Evolutionary conservation across 2,113 vertebrate genomes (phyloP).

Genomic region (Stegostoma tigrinum): DNA sequence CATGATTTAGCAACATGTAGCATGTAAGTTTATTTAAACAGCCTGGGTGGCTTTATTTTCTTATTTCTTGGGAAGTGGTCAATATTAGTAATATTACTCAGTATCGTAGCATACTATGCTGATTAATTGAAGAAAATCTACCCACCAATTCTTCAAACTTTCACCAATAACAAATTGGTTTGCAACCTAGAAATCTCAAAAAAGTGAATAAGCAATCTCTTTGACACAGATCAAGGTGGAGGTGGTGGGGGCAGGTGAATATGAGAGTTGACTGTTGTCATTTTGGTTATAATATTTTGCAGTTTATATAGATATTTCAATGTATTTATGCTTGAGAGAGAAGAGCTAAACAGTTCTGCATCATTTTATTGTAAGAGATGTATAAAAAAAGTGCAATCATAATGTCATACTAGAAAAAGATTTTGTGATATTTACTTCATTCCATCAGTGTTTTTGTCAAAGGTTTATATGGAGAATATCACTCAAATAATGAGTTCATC

Average conservation of each 20-base stretch:
- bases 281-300: not conserved
- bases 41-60: not conserved
- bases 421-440: not conserved
- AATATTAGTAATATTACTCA: not conserved
- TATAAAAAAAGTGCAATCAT: not conserved
- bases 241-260: not conserved
- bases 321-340: not conserved
- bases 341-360: not conserved
- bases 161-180: not conserved
- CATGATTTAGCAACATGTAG: not conserved
- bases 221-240: not conserved
- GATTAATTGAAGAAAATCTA: not conserved
- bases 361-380: not conserved
- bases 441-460: not conserved
- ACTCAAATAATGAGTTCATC: not conserved
- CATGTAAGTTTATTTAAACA: not conserved
- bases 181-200: not conserved
- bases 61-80: not conserved
- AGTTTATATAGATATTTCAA: not conserved
- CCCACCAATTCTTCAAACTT: not conserved
- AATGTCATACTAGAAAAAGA: not conserved
- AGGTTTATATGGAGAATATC: not conserved
- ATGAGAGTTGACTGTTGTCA: not conserved
- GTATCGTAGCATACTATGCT: not conserved
- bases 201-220: not conserved